Evolutionary conservation across 2,888 invertebrate genomes (phyloP).

Genomic region (Orchestes rusci): DNA sequence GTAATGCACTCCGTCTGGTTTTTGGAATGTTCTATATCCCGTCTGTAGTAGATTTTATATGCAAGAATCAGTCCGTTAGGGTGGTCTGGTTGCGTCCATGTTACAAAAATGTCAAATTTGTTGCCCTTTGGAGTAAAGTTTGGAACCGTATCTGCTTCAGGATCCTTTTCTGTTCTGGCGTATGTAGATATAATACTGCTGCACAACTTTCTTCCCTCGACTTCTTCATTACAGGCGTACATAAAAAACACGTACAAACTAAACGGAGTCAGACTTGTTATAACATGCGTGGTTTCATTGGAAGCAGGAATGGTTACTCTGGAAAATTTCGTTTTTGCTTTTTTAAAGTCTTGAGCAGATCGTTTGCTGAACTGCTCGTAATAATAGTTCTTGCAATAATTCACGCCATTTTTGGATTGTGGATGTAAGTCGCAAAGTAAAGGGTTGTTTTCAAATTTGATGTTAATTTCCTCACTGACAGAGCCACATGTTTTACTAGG

Average conservation of each 20-base stretch:
- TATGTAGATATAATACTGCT: slow-evolving; percentile 44
- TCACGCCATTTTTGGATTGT: slow-evolving; percentile 23
- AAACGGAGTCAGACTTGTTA: slow-evolving; percentile 49
- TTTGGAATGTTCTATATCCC: slow-evolving; percentile 39
- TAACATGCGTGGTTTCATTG: slow-evolving; percentile 26
- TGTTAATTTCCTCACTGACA: slow-evolving; percentile 11
- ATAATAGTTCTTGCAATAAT: slow-evolving; percentile 25
- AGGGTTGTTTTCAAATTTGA: slow-evolving; percentile 8
- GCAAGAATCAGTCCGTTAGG: slow-evolving; percentile 61
- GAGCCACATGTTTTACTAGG: slow-evolving; percentile 6
- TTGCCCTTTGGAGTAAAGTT: slow-evolving; percentile 28
- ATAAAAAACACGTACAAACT: slow-evolving; percentile 54
- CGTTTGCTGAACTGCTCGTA: slow-evolving; percentile 12
- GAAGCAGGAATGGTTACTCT: slow-evolving; percentile 5
- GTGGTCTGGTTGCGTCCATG: slow-evolving; percentile 54
- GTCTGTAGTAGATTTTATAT: slow-evolving; percentile 53
- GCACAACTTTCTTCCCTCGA: slow-evolving; percentile 44
- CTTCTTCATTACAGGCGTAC: slow-evolving; percentile 53
- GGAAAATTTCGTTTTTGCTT: not conserved
- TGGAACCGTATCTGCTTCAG: slow-evolving; percentile 42
- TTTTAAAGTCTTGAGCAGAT: not conserved
- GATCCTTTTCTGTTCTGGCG: slow-evolving; percentile 46
- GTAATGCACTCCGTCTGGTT: slow-evolving; percentile 48
- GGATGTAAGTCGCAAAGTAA: slow-evolving; percentile 26
- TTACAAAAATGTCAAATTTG: slow-evolving; percentile 31